Conservation (phyloP, 2,113 vertebrate species). For the Rynchops niger region DNA sequence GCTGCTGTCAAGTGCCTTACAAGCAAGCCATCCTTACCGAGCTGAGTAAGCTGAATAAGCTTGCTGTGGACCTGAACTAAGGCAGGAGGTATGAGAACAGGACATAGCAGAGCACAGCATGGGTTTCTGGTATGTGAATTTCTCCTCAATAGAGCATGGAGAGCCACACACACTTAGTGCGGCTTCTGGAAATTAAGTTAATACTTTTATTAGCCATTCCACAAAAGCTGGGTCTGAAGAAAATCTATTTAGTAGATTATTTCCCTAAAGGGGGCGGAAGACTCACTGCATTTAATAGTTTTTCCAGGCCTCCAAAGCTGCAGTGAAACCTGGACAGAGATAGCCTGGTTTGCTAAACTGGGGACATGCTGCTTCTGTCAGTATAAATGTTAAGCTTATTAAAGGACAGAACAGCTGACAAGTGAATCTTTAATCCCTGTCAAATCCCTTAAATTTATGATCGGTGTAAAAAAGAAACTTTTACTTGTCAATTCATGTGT, state of each 20-base stretch:
- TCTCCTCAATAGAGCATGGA: neutral
- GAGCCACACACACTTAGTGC: neutral
- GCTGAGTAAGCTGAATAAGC: neutral
- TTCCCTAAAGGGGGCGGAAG: neutral
- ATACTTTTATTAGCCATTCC: neutral
- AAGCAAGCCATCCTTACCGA: neutral
- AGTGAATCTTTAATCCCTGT: conserved; percentile 31
- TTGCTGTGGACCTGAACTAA: neutral
- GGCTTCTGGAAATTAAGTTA: neutral
- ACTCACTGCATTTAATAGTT: neutral
- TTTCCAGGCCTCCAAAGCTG: neutral
- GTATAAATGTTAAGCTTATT: conserved; percentile 34
- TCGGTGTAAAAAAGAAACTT: neutral
- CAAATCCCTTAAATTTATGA: conserved; percentile 4
- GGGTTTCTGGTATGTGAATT: neutral
- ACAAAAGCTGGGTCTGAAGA: neutral
- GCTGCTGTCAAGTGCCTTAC: neutral
- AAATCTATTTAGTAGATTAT: neutral
- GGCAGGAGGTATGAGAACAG: neutral
- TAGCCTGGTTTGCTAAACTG: neutral
- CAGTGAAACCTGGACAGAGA: neutral
- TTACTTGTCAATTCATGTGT: neutral
- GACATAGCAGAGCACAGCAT: neutral
- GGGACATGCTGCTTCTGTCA: neutral
- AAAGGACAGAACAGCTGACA: conserved; percentile 35